These are phyloP conservation scores for Cricetomys ansorgei DNA, from an alignment of 2,113 vertebrate genomes.

Conservation along the genomic window DNA sequence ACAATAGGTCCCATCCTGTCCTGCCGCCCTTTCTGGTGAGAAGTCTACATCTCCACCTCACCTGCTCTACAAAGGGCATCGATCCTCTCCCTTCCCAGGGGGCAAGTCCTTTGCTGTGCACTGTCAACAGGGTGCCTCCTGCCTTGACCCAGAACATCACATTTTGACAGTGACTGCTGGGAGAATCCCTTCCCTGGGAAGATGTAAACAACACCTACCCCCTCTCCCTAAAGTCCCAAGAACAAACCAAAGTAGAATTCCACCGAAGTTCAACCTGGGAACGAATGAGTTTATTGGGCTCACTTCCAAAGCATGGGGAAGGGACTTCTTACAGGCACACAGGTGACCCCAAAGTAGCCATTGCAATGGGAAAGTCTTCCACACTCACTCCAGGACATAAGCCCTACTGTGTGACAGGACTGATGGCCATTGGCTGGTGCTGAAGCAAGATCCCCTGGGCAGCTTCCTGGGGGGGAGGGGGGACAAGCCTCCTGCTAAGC, in stretches of 20 bases:
- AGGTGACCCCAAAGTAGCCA: background rate
- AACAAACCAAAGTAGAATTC: background rate
- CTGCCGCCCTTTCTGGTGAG: background rate
- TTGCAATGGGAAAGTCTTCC: background rate
- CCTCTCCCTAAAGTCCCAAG: background rate
- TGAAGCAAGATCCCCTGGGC: background rate
- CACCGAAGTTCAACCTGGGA: background rate
- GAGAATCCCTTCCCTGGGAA: background rate
- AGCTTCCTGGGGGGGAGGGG: no score
- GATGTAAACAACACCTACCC: no score
- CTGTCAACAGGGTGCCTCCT: background rate
- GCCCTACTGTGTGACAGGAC: background rate
- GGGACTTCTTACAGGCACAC: background rate
- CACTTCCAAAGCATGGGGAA: background rate
- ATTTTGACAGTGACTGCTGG: background rate
- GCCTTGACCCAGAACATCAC: background rate
- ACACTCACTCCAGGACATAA: background rate
- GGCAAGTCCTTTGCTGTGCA: rapidly evolving
- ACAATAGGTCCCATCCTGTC: background rate
- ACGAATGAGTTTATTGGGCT: background rate
- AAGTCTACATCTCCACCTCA: background rate
- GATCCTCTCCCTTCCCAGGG: background rate
- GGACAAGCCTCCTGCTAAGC: background rate
- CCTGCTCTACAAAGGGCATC: rapidly evolving
- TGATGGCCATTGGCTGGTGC: background rate